These are phyloP conservation scores for Dreissena polymorpha DNA, from an alignment of 1,140 invertebrate species.

Conservation along the genomic window DNA sequence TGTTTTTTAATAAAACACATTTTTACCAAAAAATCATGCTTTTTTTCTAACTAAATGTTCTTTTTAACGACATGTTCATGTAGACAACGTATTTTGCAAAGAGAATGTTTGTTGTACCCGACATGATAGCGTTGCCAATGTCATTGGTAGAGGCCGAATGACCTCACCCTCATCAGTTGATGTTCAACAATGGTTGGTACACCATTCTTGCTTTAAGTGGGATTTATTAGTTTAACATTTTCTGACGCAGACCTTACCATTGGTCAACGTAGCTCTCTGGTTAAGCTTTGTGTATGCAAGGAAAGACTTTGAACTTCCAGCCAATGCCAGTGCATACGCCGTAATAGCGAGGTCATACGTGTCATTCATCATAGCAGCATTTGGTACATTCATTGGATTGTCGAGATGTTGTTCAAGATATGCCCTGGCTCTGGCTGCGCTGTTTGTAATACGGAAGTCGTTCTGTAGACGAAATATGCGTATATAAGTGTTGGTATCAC, in stretches of 20 bases:
- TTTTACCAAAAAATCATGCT: no score
- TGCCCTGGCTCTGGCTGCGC: neutral
- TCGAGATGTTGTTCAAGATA: neutral
- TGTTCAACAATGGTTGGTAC: neutral
- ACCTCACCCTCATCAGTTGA: neutral
- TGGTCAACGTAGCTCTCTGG: neutral
- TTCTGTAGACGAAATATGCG: neutral
- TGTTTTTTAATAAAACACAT: no score
- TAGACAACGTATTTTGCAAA: no score
- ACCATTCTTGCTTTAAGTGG: no score
- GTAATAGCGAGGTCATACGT: constrained; percentile 31
- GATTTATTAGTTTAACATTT: no score
- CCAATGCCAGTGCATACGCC: constrained; percentile 18
- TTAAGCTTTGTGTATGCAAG: neutral
- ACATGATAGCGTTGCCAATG: no score
- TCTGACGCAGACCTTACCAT: neutral
- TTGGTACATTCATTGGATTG: neutral
- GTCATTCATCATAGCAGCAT: neutral
- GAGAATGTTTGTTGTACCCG: no score
- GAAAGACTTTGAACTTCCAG: constrained; percentile 6
- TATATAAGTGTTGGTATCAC: no score
- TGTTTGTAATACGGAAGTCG: neutral
- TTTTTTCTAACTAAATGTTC: no score
- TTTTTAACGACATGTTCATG: no score
- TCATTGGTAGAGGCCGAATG: neutral